Conservation (phyloP, 2,797 vertebrate species). For the Aulostomus chinensis region DNA sequence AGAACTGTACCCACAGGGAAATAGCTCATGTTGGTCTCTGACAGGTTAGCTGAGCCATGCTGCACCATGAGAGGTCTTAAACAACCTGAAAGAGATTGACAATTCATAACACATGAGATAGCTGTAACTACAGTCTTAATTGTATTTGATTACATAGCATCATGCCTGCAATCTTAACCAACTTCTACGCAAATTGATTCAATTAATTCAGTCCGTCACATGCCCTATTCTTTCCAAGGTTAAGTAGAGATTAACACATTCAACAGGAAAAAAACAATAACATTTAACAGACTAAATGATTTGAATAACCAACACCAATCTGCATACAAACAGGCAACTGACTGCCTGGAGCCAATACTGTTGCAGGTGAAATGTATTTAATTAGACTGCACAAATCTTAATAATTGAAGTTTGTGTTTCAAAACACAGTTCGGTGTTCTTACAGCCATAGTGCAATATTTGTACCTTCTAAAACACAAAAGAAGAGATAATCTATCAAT, state of each 20-base stretch:
- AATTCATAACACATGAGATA: too few relatives aligned
- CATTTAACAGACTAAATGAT: too few relatives aligned
- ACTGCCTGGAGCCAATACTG: neutral
- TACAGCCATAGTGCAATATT: too few relatives aligned
- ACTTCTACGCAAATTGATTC: neutral
- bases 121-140: too few relatives aligned
- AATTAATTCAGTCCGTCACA: neutral
- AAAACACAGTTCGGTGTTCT: too few relatives aligned
- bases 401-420: too few relatives aligned
- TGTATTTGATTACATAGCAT: neutral
- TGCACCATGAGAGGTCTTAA: conserved; percentile 68
- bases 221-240: neutral
- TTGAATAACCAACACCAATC: too few relatives aligned
- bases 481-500: too few relatives aligned
- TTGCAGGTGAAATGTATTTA: neutral
- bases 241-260: neutral
- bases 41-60: conserved; percentile 67
- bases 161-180: neutral
- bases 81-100: conserved; percentile 54
- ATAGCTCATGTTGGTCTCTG: conserved; percentile 71
- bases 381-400: too few relatives aligned
- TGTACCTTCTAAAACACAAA: too few relatives aligned
- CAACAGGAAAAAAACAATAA: neutral
- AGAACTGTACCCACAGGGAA: conserved; percentile 75
- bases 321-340: too few relatives aligned